A percentile compares a stretch with the other conserved stretches of the same genome.
Evolutionary conservation across 1,140 invertebrate genomes (phyloP).

Genomic region (Druon quercuslanigerum): DNA sequence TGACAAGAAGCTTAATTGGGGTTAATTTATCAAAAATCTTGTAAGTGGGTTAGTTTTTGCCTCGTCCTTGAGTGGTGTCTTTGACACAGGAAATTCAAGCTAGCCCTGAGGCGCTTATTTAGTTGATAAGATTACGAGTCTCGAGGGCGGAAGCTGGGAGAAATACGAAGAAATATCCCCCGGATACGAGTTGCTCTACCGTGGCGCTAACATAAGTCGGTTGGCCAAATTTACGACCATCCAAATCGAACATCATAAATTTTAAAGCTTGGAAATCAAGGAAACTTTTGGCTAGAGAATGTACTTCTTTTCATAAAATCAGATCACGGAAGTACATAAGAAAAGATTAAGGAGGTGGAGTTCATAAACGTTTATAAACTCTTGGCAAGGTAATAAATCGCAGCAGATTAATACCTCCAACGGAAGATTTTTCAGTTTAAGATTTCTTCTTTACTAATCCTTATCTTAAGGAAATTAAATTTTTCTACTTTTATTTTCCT

Average conservation of each 20-base stretch:
- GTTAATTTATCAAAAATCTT: slow-evolving; percentile 14
- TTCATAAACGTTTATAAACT: background rate
- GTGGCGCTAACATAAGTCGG: slow-evolving; percentile 10
- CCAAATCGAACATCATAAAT: slow-evolving; percentile 19
- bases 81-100: background rate
- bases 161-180: slow-evolving; percentile 11
- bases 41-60: background rate
- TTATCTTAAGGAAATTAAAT: no score
- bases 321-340: no score
- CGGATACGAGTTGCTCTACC: slow-evolving; percentile 3
- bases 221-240: background rate
- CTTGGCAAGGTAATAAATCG: no score
- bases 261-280: slow-evolving; percentile 1
- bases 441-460: no score
- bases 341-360: no score
- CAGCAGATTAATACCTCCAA: no score
- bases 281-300: background rate
- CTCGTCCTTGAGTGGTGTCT: background rate
- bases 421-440: no score
- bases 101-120: slow-evolving; percentile 4
- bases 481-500: no score
- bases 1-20: background rate
- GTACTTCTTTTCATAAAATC: background rate
- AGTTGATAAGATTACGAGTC: slow-evolving; percentile 19
- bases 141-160: background rate